phyloP scores from a whole-genome alignment of 2,888 invertebrate species.

The Scaptomyza tumidula region DNA sequence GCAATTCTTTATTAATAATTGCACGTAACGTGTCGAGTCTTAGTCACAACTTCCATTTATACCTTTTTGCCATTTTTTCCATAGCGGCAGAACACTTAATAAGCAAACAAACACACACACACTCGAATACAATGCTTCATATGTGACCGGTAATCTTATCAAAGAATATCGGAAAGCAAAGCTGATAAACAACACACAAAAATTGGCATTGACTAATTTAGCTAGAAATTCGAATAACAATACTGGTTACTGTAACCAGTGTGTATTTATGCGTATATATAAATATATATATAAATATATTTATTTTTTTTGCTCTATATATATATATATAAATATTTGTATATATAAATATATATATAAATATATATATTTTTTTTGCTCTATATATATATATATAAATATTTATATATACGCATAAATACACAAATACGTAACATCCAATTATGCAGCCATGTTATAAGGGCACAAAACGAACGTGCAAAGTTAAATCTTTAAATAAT shows the following conservation, averaged over 20 bases:
- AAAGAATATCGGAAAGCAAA: conserved; percentile 48
- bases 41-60: not conserved
- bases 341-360: conserved; percentile 7
- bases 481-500: conserved; percentile 53
- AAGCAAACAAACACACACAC: conserved; percentile 1
- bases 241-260: conserved; percentile 2
- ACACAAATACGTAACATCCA: not conserved
- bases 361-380: conserved; percentile 3
- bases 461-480: conserved; percentile 43
- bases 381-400: not conserved
- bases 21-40: not conserved
- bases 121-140: conserved; percentile 2
- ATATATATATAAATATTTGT: too few relatives aligned
- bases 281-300: conserved; percentile 12
- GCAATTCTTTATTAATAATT: not conserved
- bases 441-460: not conserved
- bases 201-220: conserved; percentile 52
- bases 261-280: too few relatives aligned
- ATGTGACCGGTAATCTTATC: conserved; percentile 57
- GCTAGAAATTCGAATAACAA: conserved; percentile 23
- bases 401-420: too few relatives aligned
- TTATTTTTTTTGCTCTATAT: not conserved
- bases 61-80: conserved; percentile 24
- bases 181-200: conserved; percentile 46
- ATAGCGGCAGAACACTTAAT: conserved; percentile 8